phyloP scores from a whole-genome alignment of 2,797 vertebrate species.

The Sorex maritimensis region DNA sequence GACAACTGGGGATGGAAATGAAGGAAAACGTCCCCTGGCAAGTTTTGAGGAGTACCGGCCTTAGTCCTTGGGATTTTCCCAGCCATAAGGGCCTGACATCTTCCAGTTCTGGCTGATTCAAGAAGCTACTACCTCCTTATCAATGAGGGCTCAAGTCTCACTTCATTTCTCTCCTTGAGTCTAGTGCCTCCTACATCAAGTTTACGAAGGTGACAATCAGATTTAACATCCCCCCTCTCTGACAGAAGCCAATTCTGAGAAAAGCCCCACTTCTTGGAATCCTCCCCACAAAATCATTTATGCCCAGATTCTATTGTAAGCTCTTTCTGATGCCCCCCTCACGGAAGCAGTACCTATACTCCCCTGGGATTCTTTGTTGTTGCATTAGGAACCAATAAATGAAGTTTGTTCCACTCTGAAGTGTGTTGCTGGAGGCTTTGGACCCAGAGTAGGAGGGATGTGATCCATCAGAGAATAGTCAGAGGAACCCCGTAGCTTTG shows the following conservation, averaged over 20 bases:
- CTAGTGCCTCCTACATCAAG: not conserved
- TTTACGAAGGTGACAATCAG: not conserved
- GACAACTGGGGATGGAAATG: not conserved
- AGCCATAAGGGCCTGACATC: not conserved
- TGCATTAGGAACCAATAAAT: constrained; percentile 11
- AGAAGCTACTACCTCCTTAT: not conserved
- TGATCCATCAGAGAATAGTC: no score
- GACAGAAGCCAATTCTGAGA: constrained; percentile 1
- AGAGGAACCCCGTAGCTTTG: no score
- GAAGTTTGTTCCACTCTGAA: not conserved
- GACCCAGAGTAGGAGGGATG: no score
- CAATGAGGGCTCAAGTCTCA: not conserved
- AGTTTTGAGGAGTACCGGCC: not conserved
- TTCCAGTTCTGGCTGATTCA: not conserved
- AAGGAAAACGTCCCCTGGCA: no score
- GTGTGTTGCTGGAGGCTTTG: not conserved
- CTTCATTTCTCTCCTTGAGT: not conserved
- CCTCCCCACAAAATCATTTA: not conserved
- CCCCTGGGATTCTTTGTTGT: not conserved
- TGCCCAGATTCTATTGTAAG: not conserved
- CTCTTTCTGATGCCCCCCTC: not conserved
- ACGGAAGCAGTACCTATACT: not conserved
- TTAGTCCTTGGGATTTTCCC: not conserved
- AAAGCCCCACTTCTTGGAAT: not conserved
- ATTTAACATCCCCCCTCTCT: not conserved